Evolutionary conservation across 2,888 invertebrate genomes (phyloP), one percentile per base, ranked within the genome.

Genomic region (Tetragonula carbonaria): DNA sequence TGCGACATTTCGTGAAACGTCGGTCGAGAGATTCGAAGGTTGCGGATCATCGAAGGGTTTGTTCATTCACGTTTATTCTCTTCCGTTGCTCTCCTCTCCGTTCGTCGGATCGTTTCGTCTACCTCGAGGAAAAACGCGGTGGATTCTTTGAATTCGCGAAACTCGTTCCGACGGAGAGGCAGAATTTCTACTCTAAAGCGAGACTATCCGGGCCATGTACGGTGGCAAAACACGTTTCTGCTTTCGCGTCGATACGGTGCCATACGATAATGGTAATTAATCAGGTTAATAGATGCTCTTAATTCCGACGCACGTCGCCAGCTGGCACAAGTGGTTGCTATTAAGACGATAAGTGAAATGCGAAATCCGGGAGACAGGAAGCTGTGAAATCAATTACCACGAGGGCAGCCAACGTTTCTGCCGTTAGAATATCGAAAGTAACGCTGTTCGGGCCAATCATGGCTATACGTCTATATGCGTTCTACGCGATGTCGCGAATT

Each of bases 231-330:
- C 75, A 45, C 71, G 84, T 78, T 80, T 82, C 83, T 78, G 81
- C 68, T 81, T 74, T 80, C 68, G 76, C 70, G 50, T 53, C 62
- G 74, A 79, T 75, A 68, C 75, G 53, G 77, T 70, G 74, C 89
- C 91, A 89, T 87, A 89, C 86, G 87, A 84, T 89, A 86, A 91
- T 91, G 92, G 84, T 92, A 91, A 93, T 93, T 90, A 92, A 92
- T 92, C 88, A 88, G 90, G 90, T 92, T 91, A 92, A 92, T 91
- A 88, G 89, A 79, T 78, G 84, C 85, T 86, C 83, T 84, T 87
- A 80, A 88, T 88, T 88, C 80, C 65, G 38, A 38, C 50, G 57
- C 70, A 71, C 66, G 78, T 84, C 78, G 85, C 71, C 83, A 74
- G 80, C 55, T 84, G 82, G 76, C 85, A 86, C 85, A 72, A 77